phyloP scores from a whole-genome alignment of 2,797 vertebrate genomes.

The Ctenosaura bakeri region DNA sequence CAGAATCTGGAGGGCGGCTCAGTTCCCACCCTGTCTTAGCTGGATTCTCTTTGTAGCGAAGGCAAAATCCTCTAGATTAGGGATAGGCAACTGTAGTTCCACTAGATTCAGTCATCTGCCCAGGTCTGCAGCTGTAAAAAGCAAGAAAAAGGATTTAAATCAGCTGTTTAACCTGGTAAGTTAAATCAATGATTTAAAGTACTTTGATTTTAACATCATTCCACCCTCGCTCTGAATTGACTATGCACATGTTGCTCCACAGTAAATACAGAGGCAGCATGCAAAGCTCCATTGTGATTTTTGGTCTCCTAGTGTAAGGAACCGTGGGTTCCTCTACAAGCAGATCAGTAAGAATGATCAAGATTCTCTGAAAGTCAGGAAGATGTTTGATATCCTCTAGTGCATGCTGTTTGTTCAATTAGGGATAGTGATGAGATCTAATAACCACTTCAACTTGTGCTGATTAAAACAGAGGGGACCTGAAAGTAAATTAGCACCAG shows the following conservation, averaged over 20 bases:
- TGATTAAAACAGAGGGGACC: neutral
- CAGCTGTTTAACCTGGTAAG: neutral
- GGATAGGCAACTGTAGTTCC: neutral
- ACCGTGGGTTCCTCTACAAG: neutral
- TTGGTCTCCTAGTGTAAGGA: neutral
- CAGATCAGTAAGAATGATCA: neutral
- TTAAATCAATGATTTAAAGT: constrained; percentile 13
- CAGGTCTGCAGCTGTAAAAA: neutral
- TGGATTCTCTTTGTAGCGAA: too few relatives aligned
- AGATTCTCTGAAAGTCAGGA: neutral
- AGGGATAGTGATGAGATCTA: neutral
- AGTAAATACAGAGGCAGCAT: neutral
- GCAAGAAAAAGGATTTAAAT: neutral
- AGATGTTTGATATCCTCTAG: neutral
- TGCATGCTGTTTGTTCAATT: neutral
- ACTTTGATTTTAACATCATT: constrained; percentile 1
- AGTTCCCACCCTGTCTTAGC: too few relatives aligned
- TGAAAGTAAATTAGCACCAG: neutral
- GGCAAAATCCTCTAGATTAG: too few relatives aligned
- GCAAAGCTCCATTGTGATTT: neutral
- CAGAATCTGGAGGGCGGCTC: too few relatives aligned
- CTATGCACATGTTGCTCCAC: neutral
- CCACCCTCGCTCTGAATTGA: neutral
- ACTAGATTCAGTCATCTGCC: neutral
- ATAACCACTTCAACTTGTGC: neutral